These are phyloP conservation scores for Cephalopachus bancanus DNA, from an alignment of 2,797 vertebrate genomes.

Conservation along the genomic window DNA sequence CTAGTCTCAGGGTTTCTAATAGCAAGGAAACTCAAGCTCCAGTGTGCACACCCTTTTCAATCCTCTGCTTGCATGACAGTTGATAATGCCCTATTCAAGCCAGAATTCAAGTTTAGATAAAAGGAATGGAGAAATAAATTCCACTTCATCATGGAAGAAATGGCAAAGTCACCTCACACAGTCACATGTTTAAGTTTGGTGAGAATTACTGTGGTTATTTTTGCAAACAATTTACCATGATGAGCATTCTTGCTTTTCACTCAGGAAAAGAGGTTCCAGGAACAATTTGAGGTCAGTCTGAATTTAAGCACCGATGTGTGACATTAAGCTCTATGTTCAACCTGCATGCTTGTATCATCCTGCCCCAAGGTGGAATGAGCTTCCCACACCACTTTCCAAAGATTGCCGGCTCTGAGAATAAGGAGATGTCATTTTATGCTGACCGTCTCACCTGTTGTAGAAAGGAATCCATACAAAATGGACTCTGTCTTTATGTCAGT, in stretches of 20 bases:
- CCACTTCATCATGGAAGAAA: not conserved
- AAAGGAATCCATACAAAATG: not conserved
- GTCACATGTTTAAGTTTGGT: not conserved
- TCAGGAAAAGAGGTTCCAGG: not conserved
- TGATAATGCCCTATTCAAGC: not conserved
- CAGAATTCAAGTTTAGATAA: not conserved
- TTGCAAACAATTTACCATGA: not conserved
- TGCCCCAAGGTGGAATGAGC: not conserved
- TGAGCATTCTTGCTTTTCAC: not conserved
- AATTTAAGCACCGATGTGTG: not conserved
- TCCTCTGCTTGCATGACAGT: not conserved
- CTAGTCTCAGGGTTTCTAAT: not conserved
- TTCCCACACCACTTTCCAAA: not conserved
- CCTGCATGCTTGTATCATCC: not conserved
- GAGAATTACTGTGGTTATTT: not conserved
- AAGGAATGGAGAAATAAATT: not conserved
- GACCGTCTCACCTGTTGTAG: not conserved
- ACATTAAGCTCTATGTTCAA: not conserved
- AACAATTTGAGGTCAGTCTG: not conserved
- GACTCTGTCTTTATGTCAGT: not conserved
- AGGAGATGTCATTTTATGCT: not conserved
- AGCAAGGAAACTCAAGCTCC: not conserved
- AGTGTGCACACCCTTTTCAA: not conserved
- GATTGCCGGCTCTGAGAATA: not conserved
- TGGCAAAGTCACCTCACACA: not conserved